phyloP scores from a whole-genome alignment of 64 coral and sea anemone genomes.

The Dendronephthya gigantea region DNA sequence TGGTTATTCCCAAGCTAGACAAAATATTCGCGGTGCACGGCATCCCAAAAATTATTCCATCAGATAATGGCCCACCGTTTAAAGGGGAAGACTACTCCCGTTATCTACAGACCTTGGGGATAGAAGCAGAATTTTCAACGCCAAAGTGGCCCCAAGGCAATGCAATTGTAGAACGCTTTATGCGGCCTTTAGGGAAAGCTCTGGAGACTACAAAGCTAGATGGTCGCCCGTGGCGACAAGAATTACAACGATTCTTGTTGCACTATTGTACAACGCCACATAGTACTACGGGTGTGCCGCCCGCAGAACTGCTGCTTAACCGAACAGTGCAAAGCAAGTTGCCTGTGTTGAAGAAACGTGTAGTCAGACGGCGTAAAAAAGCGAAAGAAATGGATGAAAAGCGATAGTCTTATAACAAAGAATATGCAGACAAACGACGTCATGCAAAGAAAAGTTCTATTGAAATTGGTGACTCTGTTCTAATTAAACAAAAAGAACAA shows the following conservation, averaged over 20 bases:
- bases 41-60: neutral
- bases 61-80: neutral
- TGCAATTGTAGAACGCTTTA: neutral
- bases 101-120: neutral
- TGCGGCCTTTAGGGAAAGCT: neutral
- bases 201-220: neutral
- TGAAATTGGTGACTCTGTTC: neutral
- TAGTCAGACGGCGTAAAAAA: neutral
- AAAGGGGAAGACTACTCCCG: neutral
- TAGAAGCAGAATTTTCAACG: neutral
- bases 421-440: neutral
- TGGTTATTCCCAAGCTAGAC: neutral
- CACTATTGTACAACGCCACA: neutral
- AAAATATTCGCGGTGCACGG: neutral
- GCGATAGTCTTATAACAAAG: neutral
- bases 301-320: neutral
- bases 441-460: neutral
- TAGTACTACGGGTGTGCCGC: neutral
- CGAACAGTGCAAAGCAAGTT: neutral
- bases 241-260: neutral
- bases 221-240: neutral
- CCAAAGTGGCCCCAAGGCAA: neutral
- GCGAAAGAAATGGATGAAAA: neutral
- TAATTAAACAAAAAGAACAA: neutral
- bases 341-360: neutral